Base-by-base conservation (phyloP, 2,888 invertebrate genomes). In the Mimas tiliae region DNA sequence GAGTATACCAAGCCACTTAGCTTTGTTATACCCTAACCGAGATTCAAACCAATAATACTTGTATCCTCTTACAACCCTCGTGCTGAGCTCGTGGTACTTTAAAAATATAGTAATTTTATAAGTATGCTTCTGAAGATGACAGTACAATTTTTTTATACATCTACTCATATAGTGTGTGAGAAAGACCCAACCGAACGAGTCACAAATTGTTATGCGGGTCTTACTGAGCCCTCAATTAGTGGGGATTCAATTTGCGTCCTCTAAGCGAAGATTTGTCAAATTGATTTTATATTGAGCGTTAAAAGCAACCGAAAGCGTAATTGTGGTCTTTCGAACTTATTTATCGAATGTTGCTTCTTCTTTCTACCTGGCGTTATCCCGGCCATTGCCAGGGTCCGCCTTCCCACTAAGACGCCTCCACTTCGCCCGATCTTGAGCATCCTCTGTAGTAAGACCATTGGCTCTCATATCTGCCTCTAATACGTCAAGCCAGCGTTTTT, bases 171-270 rank as follows among this genome's bases (percentile, higher is more conserved):
- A 11, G 19, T 19, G 42, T 58, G 58, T 58, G 58, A 42, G 58
- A 58, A 58, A 51, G 63, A 48, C 50, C 19, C 50, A n/a, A 50
- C 12, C 3, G 63, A 50, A 4, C 27, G 19, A 16, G 27, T 38
- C 16, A 50, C 51, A 47, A n/a, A 51, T 63, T 47, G 68, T 52
- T 52, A 62, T 68, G 62, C 68, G 68, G 64, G 68, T 62, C 21
- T 62, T 51, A 68, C 62, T 66, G 68, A 64, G 53, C 64, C 52
- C 64, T 68, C 64, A 68, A 68, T 68, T 68, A 65, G 63, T 65
- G 64, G 64, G 34, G 58, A 42, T 58, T 12, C 58, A 58, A 58
- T 58, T 58, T 42, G 58, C 38, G 42, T 58, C 42, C 58, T 42
- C 58, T 19, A 42, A 21, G 42, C 42, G 58, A 19, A 58, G 58